These are phyloP conservation scores for Magallana gigas DNA, from an alignment of 1,140 invertebrate species.

Conservation along the genomic window DNA sequence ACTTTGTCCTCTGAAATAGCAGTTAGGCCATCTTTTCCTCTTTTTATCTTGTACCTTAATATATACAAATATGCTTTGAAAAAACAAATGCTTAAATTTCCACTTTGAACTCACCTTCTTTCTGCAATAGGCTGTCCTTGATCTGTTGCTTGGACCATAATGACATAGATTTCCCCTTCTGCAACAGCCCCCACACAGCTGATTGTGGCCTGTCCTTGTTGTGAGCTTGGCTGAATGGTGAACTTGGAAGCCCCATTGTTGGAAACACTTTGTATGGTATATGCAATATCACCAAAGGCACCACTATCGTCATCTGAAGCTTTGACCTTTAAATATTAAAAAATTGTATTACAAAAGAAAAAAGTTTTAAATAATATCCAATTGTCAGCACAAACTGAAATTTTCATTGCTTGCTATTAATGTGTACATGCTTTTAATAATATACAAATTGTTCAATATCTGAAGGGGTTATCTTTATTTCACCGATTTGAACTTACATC, in stretches of 20 bases:
- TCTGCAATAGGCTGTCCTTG: constrained; percentile 27
- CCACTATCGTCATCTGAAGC: constrained; percentile 67
- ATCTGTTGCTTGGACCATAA: constrained; percentile 61
- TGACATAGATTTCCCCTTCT: constrained; percentile 57
- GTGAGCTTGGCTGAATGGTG: constrained; percentile 13
- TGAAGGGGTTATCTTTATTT: neutral
- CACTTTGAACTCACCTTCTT: constrained; percentile 26
- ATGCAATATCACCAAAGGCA: constrained; percentile 56
- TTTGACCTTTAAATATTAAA: constrained; percentile 55
- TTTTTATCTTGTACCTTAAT: too few species aligned
- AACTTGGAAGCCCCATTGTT: constrained; percentile 61
- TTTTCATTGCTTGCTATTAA: neutral
- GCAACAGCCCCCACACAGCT: constrained; percentile 52
- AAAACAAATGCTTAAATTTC: too few species aligned
- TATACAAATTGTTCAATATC: neutral
- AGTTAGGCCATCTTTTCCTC: too few species aligned
- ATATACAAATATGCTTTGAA: too few species aligned
- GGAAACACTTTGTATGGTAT: constrained; percentile 58
- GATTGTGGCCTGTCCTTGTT: constrained; percentile 49
- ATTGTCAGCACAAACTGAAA: neutral
- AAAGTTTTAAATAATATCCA: too few species aligned
- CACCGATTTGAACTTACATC: constrained; percentile 43
- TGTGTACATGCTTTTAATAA: too few species aligned
- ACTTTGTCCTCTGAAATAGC: too few species aligned
- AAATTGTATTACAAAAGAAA: neutral